Evolutionary conservation across 2,113 vertebrate genomes (phyloP).

Genomic region (Notarius lentiginosus): DNA sequence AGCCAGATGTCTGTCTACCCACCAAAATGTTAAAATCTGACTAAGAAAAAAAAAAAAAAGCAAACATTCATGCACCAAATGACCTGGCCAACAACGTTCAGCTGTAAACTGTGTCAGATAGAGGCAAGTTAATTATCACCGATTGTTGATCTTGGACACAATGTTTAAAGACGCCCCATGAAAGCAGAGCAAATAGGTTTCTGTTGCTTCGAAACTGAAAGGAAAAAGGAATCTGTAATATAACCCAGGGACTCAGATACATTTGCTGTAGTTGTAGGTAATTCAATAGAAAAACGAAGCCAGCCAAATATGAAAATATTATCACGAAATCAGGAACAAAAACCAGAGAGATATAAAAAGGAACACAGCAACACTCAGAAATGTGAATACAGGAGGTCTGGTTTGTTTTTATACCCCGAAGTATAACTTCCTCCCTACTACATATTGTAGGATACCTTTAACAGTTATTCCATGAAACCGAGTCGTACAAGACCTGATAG

Average conservation of each 20-base stretch:
- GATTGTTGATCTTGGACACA: neutral
- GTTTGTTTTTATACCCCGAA: neutral
- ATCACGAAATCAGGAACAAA: too few species aligned
- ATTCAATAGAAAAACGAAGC: neutral
- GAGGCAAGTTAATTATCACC: neutral
- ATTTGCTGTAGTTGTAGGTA: neutral
- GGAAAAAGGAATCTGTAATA: neutral
- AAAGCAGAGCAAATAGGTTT: neutral
- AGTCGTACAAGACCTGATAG: too few species aligned
- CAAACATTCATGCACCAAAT: neutral
- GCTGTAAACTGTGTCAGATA: neutral
- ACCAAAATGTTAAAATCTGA: neutral
- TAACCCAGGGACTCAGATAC: neutral
- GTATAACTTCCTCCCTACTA: neutral
- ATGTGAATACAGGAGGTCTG: neutral
- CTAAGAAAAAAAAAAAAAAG: neutral
- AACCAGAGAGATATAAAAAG: neutral
- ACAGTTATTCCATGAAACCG: too few species aligned
- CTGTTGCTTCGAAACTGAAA: neutral
- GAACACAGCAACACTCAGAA: neutral
- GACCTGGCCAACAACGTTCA: neutral
- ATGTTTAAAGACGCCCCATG: neutral
- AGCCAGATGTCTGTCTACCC: neutral
- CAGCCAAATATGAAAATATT: neutral
- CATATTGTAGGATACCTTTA: neutral